phyloP scores from a whole-genome alignment of 1,140 invertebrate species.

The Pseudomyrmex cubaensis region DNA sequence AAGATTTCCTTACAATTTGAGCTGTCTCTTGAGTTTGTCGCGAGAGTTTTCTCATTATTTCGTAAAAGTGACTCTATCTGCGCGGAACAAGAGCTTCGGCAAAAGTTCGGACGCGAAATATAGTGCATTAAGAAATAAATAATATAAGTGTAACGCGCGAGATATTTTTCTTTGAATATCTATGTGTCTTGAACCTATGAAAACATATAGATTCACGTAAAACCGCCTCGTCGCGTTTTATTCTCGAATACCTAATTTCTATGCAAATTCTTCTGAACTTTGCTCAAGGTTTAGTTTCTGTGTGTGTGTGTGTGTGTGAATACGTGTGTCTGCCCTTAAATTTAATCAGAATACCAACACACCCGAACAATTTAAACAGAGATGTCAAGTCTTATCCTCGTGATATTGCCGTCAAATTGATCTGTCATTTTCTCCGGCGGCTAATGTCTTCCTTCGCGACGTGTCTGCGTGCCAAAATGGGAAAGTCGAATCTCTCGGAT shows the following conservation, averaged over 20 bases:
- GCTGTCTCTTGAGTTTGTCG: background rate
- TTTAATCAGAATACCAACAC: constrained; percentile 23
- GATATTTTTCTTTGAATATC: constrained; percentile 1
- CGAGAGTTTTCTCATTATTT: background rate
- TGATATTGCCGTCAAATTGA: constrained; percentile 51
- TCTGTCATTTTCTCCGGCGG: constrained; percentile 54
- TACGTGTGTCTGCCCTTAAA: background rate
- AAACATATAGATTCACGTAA: constrained; percentile 8
- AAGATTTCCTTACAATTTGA: background rate
- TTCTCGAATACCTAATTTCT: background rate
- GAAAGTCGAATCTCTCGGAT: constrained; percentile 74
- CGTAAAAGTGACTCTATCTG: background rate
- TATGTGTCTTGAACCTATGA: constrained; percentile 7
- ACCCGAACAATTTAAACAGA: constrained; percentile 2
- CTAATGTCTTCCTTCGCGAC: constrained; percentile 61
- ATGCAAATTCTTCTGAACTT: constrained; percentile 23
- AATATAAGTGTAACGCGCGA: background rate
- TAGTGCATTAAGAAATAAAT: background rate
- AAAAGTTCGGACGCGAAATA: background rate
- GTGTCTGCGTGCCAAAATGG: constrained; percentile 64
- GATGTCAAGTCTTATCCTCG: constrained; percentile 34
- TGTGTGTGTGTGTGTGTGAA: background rate
- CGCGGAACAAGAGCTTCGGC: background rate
- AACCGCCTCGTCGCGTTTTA: background rate
- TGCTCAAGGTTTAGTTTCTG: background rate